Conservation (phyloP, 2,113 vertebrate genomes). For the Syrmaticus mikado region DNA sequence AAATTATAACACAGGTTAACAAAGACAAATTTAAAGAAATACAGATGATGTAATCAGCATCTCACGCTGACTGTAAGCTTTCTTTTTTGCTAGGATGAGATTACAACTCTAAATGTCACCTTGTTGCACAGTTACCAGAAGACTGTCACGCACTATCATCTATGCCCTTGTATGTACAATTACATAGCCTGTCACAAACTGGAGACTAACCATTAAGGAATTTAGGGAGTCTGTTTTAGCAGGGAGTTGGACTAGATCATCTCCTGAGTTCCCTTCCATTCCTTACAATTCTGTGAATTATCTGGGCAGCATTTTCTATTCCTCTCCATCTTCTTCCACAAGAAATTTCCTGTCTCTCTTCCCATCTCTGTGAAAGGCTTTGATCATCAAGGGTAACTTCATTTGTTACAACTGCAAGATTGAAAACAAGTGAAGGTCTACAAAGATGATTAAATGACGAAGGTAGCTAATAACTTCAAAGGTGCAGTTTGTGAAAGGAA, state of each 20-base stretch:
- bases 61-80: not conserved
- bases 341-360: not conserved
- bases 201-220: not conserved
- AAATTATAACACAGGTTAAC: not conserved
- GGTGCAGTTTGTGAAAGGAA: not conserved
- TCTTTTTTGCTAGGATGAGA: not conserved
- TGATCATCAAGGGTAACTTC: not conserved
- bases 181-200: not conserved
- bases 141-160: not conserved
- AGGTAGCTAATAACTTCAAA: not conserved
- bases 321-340: not conserved
- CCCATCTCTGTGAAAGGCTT: not conserved
- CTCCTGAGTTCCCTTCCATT: too few relatives aligned
- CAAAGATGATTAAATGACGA: not conserved
- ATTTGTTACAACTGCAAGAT: not conserved
- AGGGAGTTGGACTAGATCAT: too few relatives aligned
- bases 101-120: not conserved
- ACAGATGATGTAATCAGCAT: not conserved
- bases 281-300: too few relatives aligned
- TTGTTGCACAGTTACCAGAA: not conserved
- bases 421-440: not conserved
- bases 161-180: too few relatives aligned
- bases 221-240: too few relatives aligned
- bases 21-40: not conserved
- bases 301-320: not conserved